Evolutionary conservation across 2,888 invertebrate species (phyloP).

Genomic region (Caenorhabditis macrosperma): DNA sequence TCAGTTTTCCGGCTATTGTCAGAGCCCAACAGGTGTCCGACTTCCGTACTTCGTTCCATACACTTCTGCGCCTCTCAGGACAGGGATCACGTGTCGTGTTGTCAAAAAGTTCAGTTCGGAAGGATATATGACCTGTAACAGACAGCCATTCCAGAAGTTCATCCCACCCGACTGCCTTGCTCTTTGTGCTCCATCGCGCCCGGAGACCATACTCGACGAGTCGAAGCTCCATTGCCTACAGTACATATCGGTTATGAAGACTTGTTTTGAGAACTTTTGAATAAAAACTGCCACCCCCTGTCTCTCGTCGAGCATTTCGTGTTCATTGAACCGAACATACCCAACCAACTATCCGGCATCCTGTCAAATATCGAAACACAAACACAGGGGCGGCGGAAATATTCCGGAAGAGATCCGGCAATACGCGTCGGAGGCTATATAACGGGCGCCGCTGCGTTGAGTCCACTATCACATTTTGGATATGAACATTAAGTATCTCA

Average conservation of each 20-base stretch:
- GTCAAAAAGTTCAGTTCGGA: constrained; percentile 17
- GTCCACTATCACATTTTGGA: constrained; percentile 30
- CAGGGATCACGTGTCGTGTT: constrained; percentile 17
- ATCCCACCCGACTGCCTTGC: constrained; percentile 22
- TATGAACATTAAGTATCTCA: constrained; percentile 45
- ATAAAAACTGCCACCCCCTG: constrained; percentile 12
- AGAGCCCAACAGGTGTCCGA: constrained; percentile 29
- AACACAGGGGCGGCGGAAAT: too few species aligned
- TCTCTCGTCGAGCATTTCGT: constrained; percentile 9
- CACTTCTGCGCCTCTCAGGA: constrained; percentile 28
- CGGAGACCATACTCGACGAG: not conserved
- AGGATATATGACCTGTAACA: not conserved
- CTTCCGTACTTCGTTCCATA: not conserved
- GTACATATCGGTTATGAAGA: constrained; percentile 30
- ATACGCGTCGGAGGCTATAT: constrained; percentile 34
- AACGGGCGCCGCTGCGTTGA: constrained; percentile 24
- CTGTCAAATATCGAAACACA: constrained; percentile 49
- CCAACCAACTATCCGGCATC: constrained; percentile 28
- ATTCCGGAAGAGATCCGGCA: constrained; percentile 42
- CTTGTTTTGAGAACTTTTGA: constrained; percentile 16
- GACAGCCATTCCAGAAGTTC: constrained; percentile 14
- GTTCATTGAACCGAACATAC: constrained; percentile 36
- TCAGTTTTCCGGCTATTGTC: constrained; percentile 27
- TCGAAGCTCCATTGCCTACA: constrained; percentile 43
- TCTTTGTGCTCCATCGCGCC: constrained; percentile 14